A percentile compares a stretch with the other conserved stretches of the same genome.
Evolutionary conservation across 2,888 invertebrate species (phyloP).

Genomic region (Oscheius onirici): DNA sequence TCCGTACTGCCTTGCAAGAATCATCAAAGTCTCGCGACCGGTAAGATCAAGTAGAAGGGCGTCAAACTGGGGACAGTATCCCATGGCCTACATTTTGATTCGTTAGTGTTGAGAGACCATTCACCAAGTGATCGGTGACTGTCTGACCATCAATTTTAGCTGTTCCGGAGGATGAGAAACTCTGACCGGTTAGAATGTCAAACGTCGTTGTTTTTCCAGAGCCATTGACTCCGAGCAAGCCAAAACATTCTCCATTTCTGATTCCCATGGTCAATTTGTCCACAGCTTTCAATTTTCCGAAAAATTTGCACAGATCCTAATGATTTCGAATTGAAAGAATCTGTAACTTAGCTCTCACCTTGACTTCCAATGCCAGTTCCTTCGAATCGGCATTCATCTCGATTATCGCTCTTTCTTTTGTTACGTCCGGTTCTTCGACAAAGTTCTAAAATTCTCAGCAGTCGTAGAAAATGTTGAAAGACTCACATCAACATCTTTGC

Average conservation of each 20-base stretch:
- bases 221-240: constrained; percentile 84
- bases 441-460: too few relatives aligned
- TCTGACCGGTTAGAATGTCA: constrained; percentile 77
- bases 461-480: too few relatives aligned
- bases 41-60: constrained; percentile 84
- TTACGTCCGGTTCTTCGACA: too few relatives aligned
- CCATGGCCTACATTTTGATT: constrained; percentile 72
- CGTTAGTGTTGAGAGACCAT: neutral
- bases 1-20: neutral
- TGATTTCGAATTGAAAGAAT: neutral
- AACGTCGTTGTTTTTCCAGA: constrained; percentile 87
- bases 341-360: neutral
- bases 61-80: constrained; percentile 91
- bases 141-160: neutral
- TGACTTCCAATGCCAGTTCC: too few relatives aligned
- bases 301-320: constrained; percentile 1
- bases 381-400: too few relatives aligned
- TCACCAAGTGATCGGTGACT: neutral
- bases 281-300: constrained; percentile 40
- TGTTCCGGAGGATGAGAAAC: constrained; percentile 70
- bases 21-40: constrained; percentile 80
- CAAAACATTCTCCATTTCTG: constrained; percentile 79
- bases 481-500: too few relatives aligned
- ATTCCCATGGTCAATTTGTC: constrained; percentile 54
- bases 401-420: too few relatives aligned